phyloP scores from a whole-genome alignment of 2,797 vertebrate genomes.

The Semotilus atromaculatus region DNA sequence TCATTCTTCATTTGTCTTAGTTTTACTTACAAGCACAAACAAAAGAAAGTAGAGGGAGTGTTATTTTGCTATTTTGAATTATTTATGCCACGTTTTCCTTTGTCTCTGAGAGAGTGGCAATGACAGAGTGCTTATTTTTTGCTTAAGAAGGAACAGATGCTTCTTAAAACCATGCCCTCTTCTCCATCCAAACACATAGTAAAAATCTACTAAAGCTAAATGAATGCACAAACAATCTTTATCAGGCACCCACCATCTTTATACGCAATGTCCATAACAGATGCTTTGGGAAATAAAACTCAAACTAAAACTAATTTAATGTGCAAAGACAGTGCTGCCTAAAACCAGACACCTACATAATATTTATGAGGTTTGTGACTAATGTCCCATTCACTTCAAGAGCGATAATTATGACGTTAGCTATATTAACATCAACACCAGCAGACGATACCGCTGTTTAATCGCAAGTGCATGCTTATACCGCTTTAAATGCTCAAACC shows the following conservation, averaged over 20 bases:
- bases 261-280: slow-evolving; percentile 28
- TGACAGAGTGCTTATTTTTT: slow-evolving; percentile 63
- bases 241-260: not conserved
- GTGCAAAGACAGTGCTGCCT: not conserved
- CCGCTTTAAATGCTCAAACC: not conserved
- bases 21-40: slow-evolving; percentile 61
- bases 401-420: too few relatives aligned
- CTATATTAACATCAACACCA: too few relatives aligned
- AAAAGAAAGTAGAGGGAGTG: slow-evolving; percentile 66
- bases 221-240: slow-evolving; percentile 6
- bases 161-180: slow-evolving; percentile 44
- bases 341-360: not conserved
- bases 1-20: slow-evolving; percentile 66
- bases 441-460: too few relatives aligned
- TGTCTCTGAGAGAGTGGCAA: slow-evolving; percentile 60
- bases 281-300: slow-evolving; percentile 40
- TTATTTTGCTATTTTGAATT: slow-evolving; percentile 75
- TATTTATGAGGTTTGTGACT: too few relatives aligned
- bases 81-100: slow-evolving; percentile 70
- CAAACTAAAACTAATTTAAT: slow-evolving; percentile 20
- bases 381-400: too few relatives aligned
- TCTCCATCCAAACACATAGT: slow-evolving; percentile 15
- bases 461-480: not conserved
- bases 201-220: slow-evolving; percentile 28
- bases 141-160: slow-evolving; percentile 56